phyloP scores from a whole-genome alignment of 2,797 vertebrate genomes.

The Lemur catta region DNA sequence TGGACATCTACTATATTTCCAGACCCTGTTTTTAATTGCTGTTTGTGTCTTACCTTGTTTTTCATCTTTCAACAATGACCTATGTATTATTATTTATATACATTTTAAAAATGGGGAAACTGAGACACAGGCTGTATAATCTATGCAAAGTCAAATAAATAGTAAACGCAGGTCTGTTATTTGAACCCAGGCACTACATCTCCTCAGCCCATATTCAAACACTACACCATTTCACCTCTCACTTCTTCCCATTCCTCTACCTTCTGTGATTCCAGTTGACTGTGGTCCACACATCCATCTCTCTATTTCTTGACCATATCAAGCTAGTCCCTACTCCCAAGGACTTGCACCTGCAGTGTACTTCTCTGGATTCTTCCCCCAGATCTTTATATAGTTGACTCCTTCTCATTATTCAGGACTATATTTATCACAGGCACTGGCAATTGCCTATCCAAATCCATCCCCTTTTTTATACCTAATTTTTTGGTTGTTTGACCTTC shows the following conservation, averaged over 20 bases:
- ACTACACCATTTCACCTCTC: neutral
- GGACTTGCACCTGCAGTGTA: neutral
- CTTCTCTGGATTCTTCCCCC: neutral
- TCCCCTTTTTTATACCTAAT: neutral
- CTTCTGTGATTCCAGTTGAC: neutral
- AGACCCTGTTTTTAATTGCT: neutral
- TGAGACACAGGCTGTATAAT: neutral
- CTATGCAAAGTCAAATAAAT: conserved; percentile 20
- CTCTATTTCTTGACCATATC: neutral
- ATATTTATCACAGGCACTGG: neutral
- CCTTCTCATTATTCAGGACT: neutral
- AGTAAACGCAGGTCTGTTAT: neutral
- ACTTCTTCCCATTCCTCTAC: neutral
- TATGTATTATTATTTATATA: neutral
- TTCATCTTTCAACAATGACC: neutral
- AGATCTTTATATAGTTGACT: neutral
- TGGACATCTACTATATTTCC: neutral
- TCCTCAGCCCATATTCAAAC: neutral
- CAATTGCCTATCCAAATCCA: neutral
- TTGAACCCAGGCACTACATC: neutral
- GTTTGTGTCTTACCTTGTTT: neutral
- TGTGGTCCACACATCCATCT: neutral
- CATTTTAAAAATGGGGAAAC: neutral
- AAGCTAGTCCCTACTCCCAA: neutral
- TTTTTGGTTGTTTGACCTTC: neutral